Percentiles rank a stretch among this genome's conserved stretches.
Conservation (phyloP, 1,140 invertebrate species). For the Bombyx mandarina region DNA sequence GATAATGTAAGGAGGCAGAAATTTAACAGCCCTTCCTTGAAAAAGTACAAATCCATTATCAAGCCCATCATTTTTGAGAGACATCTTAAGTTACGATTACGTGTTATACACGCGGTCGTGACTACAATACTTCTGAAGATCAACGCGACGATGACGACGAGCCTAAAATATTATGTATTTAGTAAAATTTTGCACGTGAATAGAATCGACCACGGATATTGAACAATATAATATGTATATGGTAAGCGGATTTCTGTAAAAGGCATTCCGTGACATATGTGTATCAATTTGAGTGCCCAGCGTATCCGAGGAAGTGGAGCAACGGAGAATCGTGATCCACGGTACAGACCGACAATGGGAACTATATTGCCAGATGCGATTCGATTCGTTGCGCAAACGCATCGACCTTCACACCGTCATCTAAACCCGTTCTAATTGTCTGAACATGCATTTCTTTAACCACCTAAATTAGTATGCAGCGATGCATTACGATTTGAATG, state of each 20-base stretch:
- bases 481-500: slow-evolving; percentile 3
- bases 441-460: slow-evolving; percentile 8
- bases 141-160: neutral
- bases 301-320: slow-evolving; percentile 16
- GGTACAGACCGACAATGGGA: slow-evolving; percentile 25
- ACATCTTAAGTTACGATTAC: neutral
- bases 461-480: slow-evolving; percentile 8
- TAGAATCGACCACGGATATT: neutral
- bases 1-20: too few species aligned
- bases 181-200: neutral
- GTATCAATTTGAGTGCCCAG: slow-evolving; percentile 10
- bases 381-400: slow-evolving; percentile 29
- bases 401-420: slow-evolving; percentile 22
- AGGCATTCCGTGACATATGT: slow-evolving; percentile 1
- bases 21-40: too few species aligned
- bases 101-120: neutral
- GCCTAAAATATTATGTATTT: neutral
- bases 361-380: slow-evolving; percentile 26
- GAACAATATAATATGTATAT: too few species aligned
- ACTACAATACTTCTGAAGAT: neutral
- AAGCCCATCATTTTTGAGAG: too few species aligned
- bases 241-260: neutral
- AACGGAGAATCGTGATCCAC: slow-evolving; percentile 26
- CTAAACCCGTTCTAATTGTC: slow-evolving; percentile 21
- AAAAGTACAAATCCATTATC: too few species aligned